These are phyloP conservation scores for Adelges cooleyi DNA, from an alignment of 1,140 invertebrate genomes.

Conservation along the genomic window DNA sequence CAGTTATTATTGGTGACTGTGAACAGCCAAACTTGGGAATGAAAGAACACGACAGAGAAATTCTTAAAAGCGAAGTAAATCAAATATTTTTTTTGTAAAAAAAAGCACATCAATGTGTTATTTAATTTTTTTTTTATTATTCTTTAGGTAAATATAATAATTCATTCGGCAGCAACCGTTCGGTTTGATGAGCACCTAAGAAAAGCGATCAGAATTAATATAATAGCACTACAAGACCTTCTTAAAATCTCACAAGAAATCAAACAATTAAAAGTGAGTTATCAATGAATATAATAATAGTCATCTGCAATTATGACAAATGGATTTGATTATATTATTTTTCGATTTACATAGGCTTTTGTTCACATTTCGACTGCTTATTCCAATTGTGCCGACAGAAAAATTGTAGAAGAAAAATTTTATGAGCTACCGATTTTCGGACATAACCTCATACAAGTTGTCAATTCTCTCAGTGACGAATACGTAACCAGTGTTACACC, in stretches of 20 bases:
- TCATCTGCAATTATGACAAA: too few relatives aligned
- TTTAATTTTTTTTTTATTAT: neutral
- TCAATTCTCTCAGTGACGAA: conserved; percentile 40
- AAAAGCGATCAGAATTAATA: conserved; percentile 48
- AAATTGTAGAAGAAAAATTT: conserved; percentile 51
- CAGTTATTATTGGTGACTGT: conserved; percentile 46
- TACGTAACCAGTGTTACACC: conserved; percentile 41
- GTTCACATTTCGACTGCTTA: conserved; percentile 60
- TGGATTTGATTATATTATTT: too few relatives aligned
- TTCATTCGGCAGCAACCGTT: conserved; percentile 79
- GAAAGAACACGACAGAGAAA: conserved; percentile 38
- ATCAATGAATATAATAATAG: too few relatives aligned
- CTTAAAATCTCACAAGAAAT: conserved; percentile 34
- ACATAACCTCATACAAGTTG: conserved; percentile 41
- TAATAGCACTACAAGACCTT: conserved; percentile 48
- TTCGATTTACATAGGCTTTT: conserved; percentile 41
- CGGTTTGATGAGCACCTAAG: conserved; percentile 73
- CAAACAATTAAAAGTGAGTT: neutral
- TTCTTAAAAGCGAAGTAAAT: conserved; percentile 47
- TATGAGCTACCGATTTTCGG: conserved; percentile 50
- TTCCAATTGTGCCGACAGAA: conserved; percentile 47
- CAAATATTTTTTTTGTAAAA: neutral
- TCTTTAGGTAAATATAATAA: conserved; percentile 45
- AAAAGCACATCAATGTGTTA: neutral
- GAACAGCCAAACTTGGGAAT: conserved; percentile 43